phyloP scores from a whole-genome alignment of 2,113 vertebrate species.

The Dinomys branickii region DNA sequence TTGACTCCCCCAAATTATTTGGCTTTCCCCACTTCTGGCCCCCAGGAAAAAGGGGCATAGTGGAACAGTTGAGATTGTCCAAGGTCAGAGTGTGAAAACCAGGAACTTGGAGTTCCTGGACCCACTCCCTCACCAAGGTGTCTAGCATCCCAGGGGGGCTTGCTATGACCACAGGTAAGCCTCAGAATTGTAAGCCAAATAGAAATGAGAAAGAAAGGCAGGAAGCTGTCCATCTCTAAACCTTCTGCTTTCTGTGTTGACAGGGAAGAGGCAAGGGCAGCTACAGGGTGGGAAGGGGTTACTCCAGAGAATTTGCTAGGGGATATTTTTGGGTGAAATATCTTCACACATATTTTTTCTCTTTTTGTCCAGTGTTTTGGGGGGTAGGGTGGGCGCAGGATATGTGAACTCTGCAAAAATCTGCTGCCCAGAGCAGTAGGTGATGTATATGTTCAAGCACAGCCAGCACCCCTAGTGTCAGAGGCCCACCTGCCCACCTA shows the following conservation, averaged over 20 bases:
- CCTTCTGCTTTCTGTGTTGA: neutral
- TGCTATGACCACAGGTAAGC: constrained; percentile 32
- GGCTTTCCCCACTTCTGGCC: neutral
- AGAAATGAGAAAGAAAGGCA: neutral
- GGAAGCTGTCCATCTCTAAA: constrained; percentile 23
- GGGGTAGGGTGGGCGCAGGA: neutral
- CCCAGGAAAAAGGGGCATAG: neutral
- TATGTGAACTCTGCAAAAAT: neutral
- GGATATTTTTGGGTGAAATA: neutral
- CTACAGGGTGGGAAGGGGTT: neutral
- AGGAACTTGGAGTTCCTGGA: neutral
- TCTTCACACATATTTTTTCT: neutral
- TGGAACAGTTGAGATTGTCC: neutral
- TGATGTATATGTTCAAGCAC: neutral
- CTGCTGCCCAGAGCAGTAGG: neutral
- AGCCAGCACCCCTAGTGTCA: neutral
- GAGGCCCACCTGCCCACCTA: neutral
- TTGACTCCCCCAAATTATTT: neutral
- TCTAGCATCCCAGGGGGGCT: neutral
- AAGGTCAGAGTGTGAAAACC: neutral
- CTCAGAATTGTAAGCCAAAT: neutral
- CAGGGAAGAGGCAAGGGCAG: too few relatives aligned
- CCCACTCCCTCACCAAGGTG: neutral
- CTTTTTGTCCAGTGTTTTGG: neutral
- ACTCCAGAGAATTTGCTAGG: neutral